Evolutionary conservation across 2,113 vertebrate species (phyloP).

Genomic region (Hystrix cristata): DNA sequence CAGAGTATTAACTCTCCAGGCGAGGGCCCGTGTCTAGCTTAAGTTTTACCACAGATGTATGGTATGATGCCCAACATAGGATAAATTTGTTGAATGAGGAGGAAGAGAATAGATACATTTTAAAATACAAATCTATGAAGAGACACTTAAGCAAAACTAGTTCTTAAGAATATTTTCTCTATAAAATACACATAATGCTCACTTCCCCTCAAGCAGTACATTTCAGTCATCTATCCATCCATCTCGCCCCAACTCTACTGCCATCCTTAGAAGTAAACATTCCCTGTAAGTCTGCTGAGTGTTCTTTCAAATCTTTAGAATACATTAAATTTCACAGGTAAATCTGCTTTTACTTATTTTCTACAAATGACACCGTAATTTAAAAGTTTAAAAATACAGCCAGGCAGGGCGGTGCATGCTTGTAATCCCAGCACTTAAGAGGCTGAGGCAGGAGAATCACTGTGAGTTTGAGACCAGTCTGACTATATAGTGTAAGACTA

Average conservation of each 20-base stretch:
- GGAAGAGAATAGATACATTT: background rate
- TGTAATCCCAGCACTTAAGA: too few species aligned
- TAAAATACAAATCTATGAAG: conserved; percentile 1
- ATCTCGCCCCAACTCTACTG: background rate
- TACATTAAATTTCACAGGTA: background rate
- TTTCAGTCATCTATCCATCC: conserved; percentile 12
- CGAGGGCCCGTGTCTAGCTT: background rate
- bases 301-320: conserved; percentile 22
- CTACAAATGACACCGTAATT: background rate
- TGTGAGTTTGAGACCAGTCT: too few species aligned
- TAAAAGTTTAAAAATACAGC: background rate
- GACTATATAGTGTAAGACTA: too few species aligned
- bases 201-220: background rate
- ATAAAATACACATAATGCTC: background rate
- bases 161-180: conserved; percentile 43
- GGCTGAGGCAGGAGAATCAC: too few species aligned
- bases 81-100: background rate
- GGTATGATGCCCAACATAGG: background rate
- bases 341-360: conserved; percentile 50
- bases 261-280: background rate
- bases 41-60: conserved; percentile 5
- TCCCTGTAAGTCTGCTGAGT: background rate
- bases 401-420: too few species aligned
- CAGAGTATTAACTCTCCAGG: conserved; percentile 25
- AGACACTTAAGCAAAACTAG: background rate